Percentiles rank a stretch among this genome's conserved stretches.
Evolutionary conservation across 2,797 vertebrate species (phyloP).

Genomic region (Rhinogobio ventralis): DNA sequence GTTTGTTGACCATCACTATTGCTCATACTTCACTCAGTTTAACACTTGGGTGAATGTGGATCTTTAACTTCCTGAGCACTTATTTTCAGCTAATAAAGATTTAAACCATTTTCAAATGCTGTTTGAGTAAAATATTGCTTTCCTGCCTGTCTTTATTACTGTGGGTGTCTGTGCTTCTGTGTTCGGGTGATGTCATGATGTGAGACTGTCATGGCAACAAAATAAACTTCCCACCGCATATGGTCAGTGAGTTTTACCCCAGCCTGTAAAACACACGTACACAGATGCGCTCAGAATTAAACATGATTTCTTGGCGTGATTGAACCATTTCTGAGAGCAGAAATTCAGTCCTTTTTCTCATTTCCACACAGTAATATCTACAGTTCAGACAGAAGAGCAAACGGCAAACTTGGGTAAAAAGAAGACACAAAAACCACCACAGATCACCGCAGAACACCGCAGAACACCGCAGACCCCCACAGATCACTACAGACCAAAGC

Average conservation of each 20-base stretch:
- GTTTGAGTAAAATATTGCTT: neutral
- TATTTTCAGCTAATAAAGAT: no score
- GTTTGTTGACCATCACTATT: neutral
- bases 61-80: neutral
- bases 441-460: no score
- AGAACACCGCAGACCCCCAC: no score
- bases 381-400: neutral
- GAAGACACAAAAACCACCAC: no score
- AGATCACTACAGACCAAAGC: no score
- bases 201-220: slow-evolving; percentile 58
- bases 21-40: neutral
- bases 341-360: neutral
- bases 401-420: neutral
- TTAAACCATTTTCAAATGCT: neutral
- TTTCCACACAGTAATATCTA: neutral
- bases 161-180: slow-evolving; percentile 39
- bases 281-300: slow-evolving; percentile 36
- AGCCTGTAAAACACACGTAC: slow-evolving; percentile 40
- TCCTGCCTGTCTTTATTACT: neutral
- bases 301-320: neutral
- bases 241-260: slow-evolving; percentile 46
- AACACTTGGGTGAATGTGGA: neutral
- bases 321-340: neutral
- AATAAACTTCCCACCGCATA: slow-evolving; percentile 58
- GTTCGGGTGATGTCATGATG: slow-evolving; percentile 58